Evolutionary conservation across 2,113 vertebrate species (phyloP), one percentile per base, ranked within the genome.

Genomic region (Fukomys damarensis): DNA sequence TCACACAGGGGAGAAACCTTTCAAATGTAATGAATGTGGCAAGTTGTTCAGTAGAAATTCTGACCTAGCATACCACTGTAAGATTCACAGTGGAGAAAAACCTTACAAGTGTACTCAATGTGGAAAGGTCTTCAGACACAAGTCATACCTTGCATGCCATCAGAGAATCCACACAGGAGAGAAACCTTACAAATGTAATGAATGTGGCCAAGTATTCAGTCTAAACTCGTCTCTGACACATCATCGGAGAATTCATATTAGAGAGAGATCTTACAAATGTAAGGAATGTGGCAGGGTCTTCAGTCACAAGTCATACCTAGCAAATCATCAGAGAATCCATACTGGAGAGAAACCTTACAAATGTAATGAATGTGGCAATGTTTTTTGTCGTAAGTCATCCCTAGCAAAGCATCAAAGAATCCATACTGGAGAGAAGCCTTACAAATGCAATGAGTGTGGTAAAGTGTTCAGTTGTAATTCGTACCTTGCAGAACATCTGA

Each of bases 161-260:
- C 74, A 95, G 89, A 63, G 63, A 65, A 5, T 77, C 26, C 70
- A 76, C 17, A 89, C 86, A 2, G 86, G 28, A 43, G 54, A 59
- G 20, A 77, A 89, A 17, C 32, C 86, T 11, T 97, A 92, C 43
- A 61, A 89, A 16, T 89, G 87, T 61, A 59, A 61, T n/a, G 56
- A 89, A 46, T 89, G 87, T 61, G 87, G 58, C 9, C 74, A 72
- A 20, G 70, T 63, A 11, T 89, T 89, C 20, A 77, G 56, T 77
- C 58, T 20, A 4, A 61, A 59, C 3, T 77, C 58, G 19, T 46
- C 14, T 74, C 84, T 89, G 32, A 13, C 68, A 72, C 41, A 72
- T 72, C 84, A 93, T 70, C 74, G 93, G 95, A 76, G 85, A 92
- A 10, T 58, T 2, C 87, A 89, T 26, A 76, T 56, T 46, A 68